Evolutionary conservation across 2,113 vertebrate species (phyloP).

Genomic region (Connochaetes taurinus): DNA sequence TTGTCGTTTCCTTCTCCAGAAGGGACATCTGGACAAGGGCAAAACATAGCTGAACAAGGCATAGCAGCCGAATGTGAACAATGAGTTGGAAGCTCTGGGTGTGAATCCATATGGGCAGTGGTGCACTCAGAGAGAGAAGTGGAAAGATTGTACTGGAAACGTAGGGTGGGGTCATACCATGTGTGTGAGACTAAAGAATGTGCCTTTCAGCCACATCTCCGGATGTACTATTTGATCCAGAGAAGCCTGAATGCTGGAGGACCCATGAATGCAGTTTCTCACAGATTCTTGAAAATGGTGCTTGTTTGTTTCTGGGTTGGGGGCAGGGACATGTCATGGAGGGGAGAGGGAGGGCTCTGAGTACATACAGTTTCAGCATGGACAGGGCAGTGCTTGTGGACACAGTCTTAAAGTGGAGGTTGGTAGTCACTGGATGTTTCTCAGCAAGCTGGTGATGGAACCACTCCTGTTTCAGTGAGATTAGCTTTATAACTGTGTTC

Average conservation of each 20-base stretch:
- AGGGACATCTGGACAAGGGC: not conserved
- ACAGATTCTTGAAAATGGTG: conserved; percentile 50
- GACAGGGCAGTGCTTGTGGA: not conserved
- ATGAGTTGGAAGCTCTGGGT: not conserved
- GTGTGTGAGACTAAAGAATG: not conserved
- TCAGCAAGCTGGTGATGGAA: not conserved
- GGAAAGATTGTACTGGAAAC: not conserved
- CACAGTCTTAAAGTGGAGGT: rapidly evolving
- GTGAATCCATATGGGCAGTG: not conserved
- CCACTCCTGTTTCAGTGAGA: not conserved
- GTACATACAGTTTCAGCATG: not conserved
- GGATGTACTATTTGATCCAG: not conserved
- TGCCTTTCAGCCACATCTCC: conserved; percentile 23
- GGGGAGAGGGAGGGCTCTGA: rapidly evolving
- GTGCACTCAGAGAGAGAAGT: not conserved
- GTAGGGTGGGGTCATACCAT: not conserved
- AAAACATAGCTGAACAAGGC: not conserved
- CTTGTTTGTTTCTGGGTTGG: not conserved
- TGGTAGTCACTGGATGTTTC: not conserved
- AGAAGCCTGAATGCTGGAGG: conserved; percentile 32
- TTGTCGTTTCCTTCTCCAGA: not conserved
- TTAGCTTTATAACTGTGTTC: not conserved
- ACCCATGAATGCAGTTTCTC: not conserved
- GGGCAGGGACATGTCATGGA: no score
- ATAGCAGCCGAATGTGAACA: not conserved